phyloP scores from a whole-genome alignment of 2,888 invertebrate species.

The Andrena bucephala region DNA sequence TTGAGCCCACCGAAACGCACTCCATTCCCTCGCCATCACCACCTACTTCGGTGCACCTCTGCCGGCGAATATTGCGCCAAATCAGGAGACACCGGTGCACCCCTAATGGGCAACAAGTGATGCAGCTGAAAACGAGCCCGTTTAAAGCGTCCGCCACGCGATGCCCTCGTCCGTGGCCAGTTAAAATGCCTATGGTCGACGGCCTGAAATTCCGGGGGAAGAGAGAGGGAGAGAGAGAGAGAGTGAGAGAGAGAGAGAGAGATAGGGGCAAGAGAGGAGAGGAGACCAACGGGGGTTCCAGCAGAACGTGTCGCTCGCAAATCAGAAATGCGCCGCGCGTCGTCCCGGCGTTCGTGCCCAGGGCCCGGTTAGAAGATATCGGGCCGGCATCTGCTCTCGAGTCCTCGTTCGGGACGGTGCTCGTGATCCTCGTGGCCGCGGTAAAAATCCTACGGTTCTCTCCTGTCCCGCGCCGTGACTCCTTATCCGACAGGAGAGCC shows the following conservation, averaged over 20 bases:
- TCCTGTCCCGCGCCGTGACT: conserved; percentile 62
- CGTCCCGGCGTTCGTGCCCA: conserved; percentile 44
- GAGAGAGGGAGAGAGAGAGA: background rate
- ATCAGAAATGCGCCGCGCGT: conserved; percentile 71
- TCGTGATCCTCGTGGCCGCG: conserved; percentile 68
- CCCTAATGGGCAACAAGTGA: conserved; percentile 26
- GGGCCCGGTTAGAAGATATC: conserved; percentile 67
- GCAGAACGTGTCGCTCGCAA: conserved; percentile 62
- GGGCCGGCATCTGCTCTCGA: conserved; percentile 65
- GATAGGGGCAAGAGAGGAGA: conserved; percentile 4
- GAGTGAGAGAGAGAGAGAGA: background rate
- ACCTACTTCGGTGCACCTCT: background rate
- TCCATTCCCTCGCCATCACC: background rate
- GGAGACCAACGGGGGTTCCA: conserved; percentile 46
- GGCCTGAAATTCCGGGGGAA: conserved; percentile 34
- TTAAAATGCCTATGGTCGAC: conserved; percentile 37
- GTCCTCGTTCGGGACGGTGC: conserved; percentile 52
- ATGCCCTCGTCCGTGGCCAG: conserved; percentile 15
- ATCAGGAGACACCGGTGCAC: conserved; percentile 13
- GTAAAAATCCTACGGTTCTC: conserved; percentile 68
- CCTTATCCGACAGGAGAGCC: conserved; percentile 26
- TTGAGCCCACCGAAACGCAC: background rate
- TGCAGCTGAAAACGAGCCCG: conserved; percentile 6
- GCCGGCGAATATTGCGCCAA: conserved; percentile 13
- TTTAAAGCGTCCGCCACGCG: conserved; percentile 29